Conservation (phyloP, 2,888 invertebrate species). For the Clistopyga incitator region DNA sequence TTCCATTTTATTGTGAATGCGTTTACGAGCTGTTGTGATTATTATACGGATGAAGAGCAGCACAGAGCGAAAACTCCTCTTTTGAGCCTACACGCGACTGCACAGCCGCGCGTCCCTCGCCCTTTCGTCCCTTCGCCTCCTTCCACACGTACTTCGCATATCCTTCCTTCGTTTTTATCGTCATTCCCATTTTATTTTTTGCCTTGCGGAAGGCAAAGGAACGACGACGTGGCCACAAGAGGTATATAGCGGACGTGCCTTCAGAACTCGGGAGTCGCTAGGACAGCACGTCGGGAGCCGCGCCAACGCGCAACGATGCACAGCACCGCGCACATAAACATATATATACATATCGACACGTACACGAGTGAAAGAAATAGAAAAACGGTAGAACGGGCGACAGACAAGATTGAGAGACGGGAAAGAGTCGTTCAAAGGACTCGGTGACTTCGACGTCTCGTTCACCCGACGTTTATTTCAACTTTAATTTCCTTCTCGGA, state of each 20-base stretch:
- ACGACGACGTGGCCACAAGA: slow-evolving; percentile 47
- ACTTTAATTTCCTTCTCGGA: slow-evolving; percentile 19
- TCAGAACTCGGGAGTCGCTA: slow-evolving; percentile 34
- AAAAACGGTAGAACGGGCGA: slow-evolving; percentile 5
- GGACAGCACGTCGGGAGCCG: slow-evolving; percentile 21
- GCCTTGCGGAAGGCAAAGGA: slow-evolving; percentile 64
- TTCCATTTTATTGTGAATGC: background rate
- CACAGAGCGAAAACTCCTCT: slow-evolving; percentile 6
- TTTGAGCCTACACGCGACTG: slow-evolving; percentile 39
- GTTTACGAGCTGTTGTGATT: slow-evolving; percentile 1
- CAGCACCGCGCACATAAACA: background rate
- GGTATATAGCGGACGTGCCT: slow-evolving; percentile 51
- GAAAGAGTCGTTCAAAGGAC: slow-evolving; percentile 42
- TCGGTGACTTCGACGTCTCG: slow-evolving; percentile 27
- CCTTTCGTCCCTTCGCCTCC: slow-evolving; percentile 21
- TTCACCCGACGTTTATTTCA: slow-evolving; percentile 34
- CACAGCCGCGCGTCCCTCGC: slow-evolving; percentile 6
- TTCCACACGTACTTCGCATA: slow-evolving; percentile 29
- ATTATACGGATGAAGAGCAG: slow-evolving; percentile 23
- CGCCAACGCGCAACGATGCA: slow-evolving; percentile 33
- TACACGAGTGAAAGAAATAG: slow-evolving; percentile 33
- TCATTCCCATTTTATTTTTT: slow-evolving; percentile 27
- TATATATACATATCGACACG: background rate
- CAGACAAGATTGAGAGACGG: slow-evolving; percentile 36
- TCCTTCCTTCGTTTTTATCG: slow-evolving; percentile 47